Percentiles rank a stretch among this genome's conserved stretches.
These are phyloP conservation scores for Papio anubis DNA, from an alignment of 2,113 vertebrate species.

Conservation along the genomic window DNA sequence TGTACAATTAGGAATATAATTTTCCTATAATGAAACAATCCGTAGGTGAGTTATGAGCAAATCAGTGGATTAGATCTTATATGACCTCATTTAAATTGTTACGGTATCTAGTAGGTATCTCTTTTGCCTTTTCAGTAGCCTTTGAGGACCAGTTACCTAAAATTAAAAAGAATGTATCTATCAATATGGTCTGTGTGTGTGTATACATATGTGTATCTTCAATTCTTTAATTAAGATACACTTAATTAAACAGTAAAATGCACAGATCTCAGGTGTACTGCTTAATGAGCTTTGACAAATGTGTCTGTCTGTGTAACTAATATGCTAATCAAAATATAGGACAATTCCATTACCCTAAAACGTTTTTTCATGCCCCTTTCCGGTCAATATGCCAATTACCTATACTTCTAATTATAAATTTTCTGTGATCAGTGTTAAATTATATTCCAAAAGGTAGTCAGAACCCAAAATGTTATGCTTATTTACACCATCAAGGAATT, in stretches of 20 bases:
- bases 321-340: background rate
- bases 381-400: background rate
- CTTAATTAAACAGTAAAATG: background rate
- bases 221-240: background rate
- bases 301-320: background rate
- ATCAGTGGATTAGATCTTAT: background rate
- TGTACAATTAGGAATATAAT: background rate
- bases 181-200: background rate
- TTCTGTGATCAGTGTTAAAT: background rate
- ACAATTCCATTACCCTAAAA: background rate
- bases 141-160: background rate
- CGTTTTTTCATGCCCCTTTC: background rate
- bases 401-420: background rate
- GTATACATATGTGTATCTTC: background rate
- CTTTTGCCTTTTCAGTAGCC: background rate
- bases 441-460: background rate
- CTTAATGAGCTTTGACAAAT: background rate
- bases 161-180: background rate
- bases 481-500: background rate
- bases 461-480: background rate
- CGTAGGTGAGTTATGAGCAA: background rate
- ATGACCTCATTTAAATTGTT: background rate
- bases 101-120: background rate
- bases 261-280: background rate
- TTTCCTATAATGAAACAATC: background rate